Conservation (phyloP, 2,113 vertebrate genomes). For the Apistogramma diplotaenia region DNA sequence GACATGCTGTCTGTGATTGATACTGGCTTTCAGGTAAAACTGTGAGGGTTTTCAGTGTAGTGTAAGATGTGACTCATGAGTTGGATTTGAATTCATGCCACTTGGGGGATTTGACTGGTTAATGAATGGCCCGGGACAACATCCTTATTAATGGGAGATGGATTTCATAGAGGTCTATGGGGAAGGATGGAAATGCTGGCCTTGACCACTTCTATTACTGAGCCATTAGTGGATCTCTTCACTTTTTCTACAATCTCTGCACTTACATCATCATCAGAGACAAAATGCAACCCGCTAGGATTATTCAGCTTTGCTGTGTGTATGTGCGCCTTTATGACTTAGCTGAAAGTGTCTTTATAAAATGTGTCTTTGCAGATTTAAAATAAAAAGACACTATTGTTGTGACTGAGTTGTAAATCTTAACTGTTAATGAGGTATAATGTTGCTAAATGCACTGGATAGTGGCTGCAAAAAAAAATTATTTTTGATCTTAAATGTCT, state of each 20-base stretch:
- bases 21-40: background rate
- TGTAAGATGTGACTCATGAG: conserved; percentile 37
- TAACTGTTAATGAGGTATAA: background rate
- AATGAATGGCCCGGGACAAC: conserved; percentile 45
- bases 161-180: conserved; percentile 52
- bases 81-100: conserved; percentile 28
- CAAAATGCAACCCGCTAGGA: background rate
- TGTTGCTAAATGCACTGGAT: background rate
- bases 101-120: conserved; percentile 42
- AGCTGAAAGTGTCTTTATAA: background rate
- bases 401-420: background rate
- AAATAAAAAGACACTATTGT: background rate
- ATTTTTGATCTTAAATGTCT: background rate
- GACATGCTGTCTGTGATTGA: background rate
- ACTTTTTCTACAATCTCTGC: conserved; percentile 15
- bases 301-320: background rate
- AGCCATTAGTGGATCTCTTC: conserved; percentile 46
- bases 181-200: conserved; percentile 25
- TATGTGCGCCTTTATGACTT: background rate
- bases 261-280: conserved; percentile 12
- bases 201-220: conserved; percentile 53
- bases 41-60: background rate
- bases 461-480: too few relatives aligned
- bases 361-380: background rate
- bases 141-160: conserved; percentile 65